These are phyloP conservation scores for Tribolium freemani DNA, from an alignment of 2,888 invertebrate species.

Conservation along the genomic window DNA sequence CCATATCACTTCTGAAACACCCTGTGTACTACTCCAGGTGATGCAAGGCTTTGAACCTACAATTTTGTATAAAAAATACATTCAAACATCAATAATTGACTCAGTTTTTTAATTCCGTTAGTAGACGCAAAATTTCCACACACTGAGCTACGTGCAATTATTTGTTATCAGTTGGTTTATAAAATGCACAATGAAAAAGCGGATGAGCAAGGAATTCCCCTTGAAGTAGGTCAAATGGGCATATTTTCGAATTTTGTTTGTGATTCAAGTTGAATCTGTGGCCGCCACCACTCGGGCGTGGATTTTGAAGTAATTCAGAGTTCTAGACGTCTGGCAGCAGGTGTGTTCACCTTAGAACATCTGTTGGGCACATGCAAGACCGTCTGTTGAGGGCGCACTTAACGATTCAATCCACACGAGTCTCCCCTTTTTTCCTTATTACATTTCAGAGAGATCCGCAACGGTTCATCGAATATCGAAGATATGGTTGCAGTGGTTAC, in stretches of 20 bases:
- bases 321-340: slow-evolving; percentile 36
- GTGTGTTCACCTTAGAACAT: slow-evolving; percentile 44
- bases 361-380: slow-evolving; percentile 43
- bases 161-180: neutral
- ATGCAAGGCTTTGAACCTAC: no score
- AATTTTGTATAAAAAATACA: no score
- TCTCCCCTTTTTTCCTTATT: slow-evolving; percentile 20
- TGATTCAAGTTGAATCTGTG: neutral
- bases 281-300: neutral
- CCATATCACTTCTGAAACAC: no score
- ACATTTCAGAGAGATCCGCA: neutral
- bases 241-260: no score
- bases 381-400: slow-evolving; percentile 37
- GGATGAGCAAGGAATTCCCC: neutral
- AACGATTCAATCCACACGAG: slow-evolving; percentile 34
- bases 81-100: no score
- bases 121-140: neutral
- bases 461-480: slow-evolving; percentile 10
- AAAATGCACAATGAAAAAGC: neutral
- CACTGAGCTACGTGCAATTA: neutral
- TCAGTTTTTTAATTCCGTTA: neutral
- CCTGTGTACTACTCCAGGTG: no score
- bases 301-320: neutral
- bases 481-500: neutral
- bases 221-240: no score